Evolutionary conservation across 2,797 vertebrate genomes (phyloP).

Genomic region (Myiotriccus ornatus): DNA sequence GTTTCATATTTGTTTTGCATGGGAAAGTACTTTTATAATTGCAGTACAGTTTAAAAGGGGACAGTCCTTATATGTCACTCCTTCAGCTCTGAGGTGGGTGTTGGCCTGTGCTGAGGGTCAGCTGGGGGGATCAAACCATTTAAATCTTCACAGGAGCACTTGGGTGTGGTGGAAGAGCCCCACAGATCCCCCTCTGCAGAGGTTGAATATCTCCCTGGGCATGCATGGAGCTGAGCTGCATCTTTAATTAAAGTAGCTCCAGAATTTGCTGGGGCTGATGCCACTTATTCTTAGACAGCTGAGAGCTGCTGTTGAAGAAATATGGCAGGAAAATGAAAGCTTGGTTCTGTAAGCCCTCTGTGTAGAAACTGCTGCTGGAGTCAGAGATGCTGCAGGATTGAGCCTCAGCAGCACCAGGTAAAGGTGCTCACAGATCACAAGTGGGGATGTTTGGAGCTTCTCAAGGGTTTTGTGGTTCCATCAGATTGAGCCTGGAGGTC

Average conservation of each 20-base stretch:
- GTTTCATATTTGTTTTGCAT: not conserved
- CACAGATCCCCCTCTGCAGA: not conserved
- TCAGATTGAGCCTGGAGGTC: not conserved
- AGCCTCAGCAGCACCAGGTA: not conserved
- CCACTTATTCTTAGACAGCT: rapidly evolving
- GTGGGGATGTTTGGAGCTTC: not conserved
- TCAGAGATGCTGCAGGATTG: not conserved
- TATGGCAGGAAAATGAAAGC: not conserved
- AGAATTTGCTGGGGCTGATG: not conserved
- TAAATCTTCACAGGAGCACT: not conserved
- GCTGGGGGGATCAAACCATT: not conserved
- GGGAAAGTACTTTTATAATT: not conserved
- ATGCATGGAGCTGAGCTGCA: not conserved
- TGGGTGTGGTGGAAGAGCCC: not conserved
- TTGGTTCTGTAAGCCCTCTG: not conserved
- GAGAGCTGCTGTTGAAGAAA: not conserved
- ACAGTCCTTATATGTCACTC: not conserved
- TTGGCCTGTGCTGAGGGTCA: not conserved
- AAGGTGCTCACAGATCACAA: not conserved
- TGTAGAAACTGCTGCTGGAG: not conserved
- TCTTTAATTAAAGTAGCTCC: not conserved
- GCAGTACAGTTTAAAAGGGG: not conserved
- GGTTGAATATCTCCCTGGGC: not conserved
- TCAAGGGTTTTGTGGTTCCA: not conserved
- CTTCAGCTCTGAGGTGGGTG: not conserved